Evolutionary conservation across 2,113 vertebrate species (phyloP).

Genomic region (Oncorhynchus nerka): DNA sequence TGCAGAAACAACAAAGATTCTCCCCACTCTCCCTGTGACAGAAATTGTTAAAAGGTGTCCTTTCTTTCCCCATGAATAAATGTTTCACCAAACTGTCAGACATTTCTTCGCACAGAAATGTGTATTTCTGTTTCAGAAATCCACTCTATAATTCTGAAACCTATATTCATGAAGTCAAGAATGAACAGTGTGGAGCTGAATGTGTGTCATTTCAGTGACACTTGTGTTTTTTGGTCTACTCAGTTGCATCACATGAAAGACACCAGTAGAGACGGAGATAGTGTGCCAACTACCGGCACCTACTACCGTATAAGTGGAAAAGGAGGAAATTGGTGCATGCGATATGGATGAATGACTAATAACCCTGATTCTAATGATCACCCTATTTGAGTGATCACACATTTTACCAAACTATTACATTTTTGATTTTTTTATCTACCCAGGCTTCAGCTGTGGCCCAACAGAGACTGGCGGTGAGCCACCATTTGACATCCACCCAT

Average conservation of each 20-base stretch:
- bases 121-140: neutral
- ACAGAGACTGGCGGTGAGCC: too few relatives aligned
- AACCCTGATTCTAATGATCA: too few relatives aligned
- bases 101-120: neutral
- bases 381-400: too few relatives aligned
- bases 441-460: too few relatives aligned
- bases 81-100: neutral
- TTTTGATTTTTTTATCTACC: too few relatives aligned
- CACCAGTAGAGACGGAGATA: neutral
- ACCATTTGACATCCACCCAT: too few relatives aligned
- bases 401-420: too few relatives aligned
- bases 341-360: too few relatives aligned
- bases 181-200: neutral
- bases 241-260: neutral
- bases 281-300: neutral
- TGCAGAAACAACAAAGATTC: conserved; percentile 8
- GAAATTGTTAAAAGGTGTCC: conserved; percentile 1
- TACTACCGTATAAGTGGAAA: too few relatives aligned
- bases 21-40: neutral
- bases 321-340: too few relatives aligned
- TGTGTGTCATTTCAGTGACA: too few relatives aligned
- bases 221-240: neutral
- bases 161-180: neutral
- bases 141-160: neutral
- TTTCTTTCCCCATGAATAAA: neutral